Conservation (phyloP, 2,888 invertebrate species). For the Hermaeophaga mercurialis region DNA sequence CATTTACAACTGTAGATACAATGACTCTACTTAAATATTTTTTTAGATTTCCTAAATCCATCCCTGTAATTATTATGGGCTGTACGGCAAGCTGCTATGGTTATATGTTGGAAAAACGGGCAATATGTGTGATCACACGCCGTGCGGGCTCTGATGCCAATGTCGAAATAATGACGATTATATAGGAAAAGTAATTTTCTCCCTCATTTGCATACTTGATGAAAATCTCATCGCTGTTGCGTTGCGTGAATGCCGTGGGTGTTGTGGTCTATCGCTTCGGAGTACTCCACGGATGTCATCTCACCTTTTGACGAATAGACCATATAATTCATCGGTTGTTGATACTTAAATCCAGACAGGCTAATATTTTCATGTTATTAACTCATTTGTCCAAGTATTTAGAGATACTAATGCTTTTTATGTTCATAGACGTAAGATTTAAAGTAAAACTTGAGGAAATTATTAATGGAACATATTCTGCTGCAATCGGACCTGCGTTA, state of each 20-base stretch:
- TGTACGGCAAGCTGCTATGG: slow-evolving; percentile 38
- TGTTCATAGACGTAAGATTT: too few relatives aligned
- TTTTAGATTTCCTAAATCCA: too few relatives aligned
- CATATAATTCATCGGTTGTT: not conserved
- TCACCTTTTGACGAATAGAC: slow-evolving; percentile 4
- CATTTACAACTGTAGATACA: too few relatives aligned
- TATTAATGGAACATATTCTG: too few relatives aligned
- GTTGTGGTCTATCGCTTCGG: too few relatives aligned
- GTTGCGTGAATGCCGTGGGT: slow-evolving; percentile 7
- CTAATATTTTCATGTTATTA: too few relatives aligned
- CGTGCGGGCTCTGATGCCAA: slow-evolving; percentile 54
- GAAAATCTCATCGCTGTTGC: slow-evolving; percentile 56
- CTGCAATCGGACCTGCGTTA: too few relatives aligned
- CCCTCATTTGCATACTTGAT: slow-evolving; percentile 60
- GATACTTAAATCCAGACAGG: not conserved
- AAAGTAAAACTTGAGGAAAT: too few relatives aligned
- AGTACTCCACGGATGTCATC: not conserved
- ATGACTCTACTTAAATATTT: too few relatives aligned
- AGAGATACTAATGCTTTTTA: too few relatives aligned
- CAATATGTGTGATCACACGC: slow-evolving; percentile 55
- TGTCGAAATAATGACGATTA: slow-evolving; percentile 61
- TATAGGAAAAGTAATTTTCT: slow-evolving; percentile 61
- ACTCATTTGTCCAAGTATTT: too few relatives aligned
- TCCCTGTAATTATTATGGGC: slow-evolving; percentile 1
- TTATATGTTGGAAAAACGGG: slow-evolving; percentile 52